Evolutionary conservation across 2,113 vertebrate species (phyloP).

Genomic region (Azemiops feae): DNA sequence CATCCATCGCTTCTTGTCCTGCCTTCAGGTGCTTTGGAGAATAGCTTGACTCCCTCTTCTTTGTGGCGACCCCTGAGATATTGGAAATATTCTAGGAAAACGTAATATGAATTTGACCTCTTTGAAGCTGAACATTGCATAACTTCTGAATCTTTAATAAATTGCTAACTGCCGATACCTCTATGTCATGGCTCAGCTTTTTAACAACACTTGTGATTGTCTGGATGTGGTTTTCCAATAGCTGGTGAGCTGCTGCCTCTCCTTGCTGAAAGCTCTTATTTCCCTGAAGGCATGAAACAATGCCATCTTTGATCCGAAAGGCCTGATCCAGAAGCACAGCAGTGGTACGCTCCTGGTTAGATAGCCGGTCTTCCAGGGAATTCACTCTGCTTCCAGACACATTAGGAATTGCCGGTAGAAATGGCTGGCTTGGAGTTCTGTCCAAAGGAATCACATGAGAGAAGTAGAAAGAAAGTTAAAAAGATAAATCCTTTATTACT

Average conservation of each 20-base stretch:
- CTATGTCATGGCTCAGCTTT: constrained; percentile 78
- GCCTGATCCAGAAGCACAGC: constrained; percentile 78
- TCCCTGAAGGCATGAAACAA: constrained; percentile 65
- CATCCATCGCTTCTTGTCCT: too few species aligned
- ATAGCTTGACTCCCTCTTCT: too few species aligned
- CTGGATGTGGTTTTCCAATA: constrained; percentile 81
- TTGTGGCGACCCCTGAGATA: too few species aligned
- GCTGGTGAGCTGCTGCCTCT: constrained; percentile 65
- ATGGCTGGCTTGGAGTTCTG: constrained; percentile 40
- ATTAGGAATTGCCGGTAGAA: constrained; percentile 35
- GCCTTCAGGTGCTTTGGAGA: too few species aligned
- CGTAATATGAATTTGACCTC: not conserved
- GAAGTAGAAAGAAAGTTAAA: not conserved
- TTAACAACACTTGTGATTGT: constrained; percentile 77
- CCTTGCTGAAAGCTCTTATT: constrained; percentile 61
- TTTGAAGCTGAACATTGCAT: constrained; percentile 16
- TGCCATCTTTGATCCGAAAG: constrained; percentile 78
- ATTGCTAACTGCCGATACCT: constrained; percentile 65
- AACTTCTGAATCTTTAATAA: not conserved
- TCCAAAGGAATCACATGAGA: not conserved
- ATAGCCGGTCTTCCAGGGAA: constrained; percentile 63
- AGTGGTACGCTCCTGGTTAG: constrained; percentile 70
- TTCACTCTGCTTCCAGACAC: constrained; percentile 37
- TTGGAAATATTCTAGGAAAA: not conserved
- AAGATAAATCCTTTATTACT: not conserved